Evolutionary conservation across 2,113 vertebrate species (phyloP).

Genomic region (Seriola quinqueradiata): DNA sequence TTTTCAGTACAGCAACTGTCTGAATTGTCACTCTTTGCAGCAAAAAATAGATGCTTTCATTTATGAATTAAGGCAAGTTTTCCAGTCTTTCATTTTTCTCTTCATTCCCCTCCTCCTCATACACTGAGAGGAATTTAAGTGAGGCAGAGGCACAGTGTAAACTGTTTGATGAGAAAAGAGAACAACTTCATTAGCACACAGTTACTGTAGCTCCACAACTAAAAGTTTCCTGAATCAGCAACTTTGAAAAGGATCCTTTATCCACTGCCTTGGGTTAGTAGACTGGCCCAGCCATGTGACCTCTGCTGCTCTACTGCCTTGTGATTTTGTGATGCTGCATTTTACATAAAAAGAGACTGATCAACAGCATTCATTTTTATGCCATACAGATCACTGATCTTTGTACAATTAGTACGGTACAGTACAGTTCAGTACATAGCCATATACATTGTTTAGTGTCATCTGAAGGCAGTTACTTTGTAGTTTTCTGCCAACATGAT

Average conservation of each 20-base stretch:
- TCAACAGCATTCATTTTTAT: too few species aligned
- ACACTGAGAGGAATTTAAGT: slow-evolving; percentile 61
- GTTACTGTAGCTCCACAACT: background rate
- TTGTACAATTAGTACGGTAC: too few species aligned
- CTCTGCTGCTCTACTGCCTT: background rate
- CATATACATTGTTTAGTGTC: too few species aligned
- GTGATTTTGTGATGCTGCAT: background rate
- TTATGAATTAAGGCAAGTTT: slow-evolving; percentile 67
- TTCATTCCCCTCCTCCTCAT: slow-evolving; percentile 39
- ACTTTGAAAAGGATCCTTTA: background rate
- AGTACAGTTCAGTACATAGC: too few species aligned
- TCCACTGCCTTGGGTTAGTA: background rate
- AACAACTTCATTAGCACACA: slow-evolving; percentile 23
- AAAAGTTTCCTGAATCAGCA: background rate
- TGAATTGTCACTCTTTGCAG: slow-evolving; percentile 30
- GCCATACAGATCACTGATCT: too few species aligned
- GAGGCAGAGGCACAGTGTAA: slow-evolving; percentile 60
- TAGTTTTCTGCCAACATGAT: too few species aligned
- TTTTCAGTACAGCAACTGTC: slow-evolving; percentile 47
- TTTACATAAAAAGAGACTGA: background rate
- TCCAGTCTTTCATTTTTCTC: slow-evolving; percentile 63
- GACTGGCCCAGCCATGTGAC: background rate
- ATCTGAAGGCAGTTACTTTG: too few species aligned
- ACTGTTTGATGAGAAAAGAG: slow-evolving; percentile 45
- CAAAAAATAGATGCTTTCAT: slow-evolving; percentile 75